Base-by-base conservation (phyloP, 2,797 vertebrate species). In the Trachops cirrhosus region DNA sequence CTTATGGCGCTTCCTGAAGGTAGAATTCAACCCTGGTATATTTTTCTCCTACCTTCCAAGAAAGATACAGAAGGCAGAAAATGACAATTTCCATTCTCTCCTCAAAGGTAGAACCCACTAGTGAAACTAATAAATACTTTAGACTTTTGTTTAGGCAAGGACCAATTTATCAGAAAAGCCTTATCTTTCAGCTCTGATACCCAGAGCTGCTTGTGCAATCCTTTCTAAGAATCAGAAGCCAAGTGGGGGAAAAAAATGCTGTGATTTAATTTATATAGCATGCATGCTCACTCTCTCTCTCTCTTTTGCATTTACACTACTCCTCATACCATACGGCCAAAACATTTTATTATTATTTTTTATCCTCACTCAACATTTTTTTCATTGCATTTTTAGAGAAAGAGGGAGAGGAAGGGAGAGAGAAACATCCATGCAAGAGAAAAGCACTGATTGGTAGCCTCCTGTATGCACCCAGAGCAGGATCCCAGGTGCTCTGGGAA, bases 31-130 rank as follows among this genome's bases (percentile, higher is more conserved):
- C 37, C 18, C 19, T 39, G 34, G 2, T 26, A 62, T 41, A 37
- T 64, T 77, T 91, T 73, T 77, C 57, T n/a, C 57, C 21, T 50
- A 19, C 64, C 71, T 93, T 89, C 73, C 15, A 77, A 87, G 39
- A 62, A 93, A 74, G 11, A 48, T 3, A 67, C 1, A 62, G 24
- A 91, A 82, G 37, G 52, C 4, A 59, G 86, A 90, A 95, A 83
- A 92, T 5, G 16, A 85, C n/a, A 92, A 87, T 86, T 93, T 96
- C 24, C 26, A 88, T 85, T 93, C 29, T 93, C 37, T 95, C 15
- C 84, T 93, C 44, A 96, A 91, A 94, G 21, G 32, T 68, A 62
- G 67, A 88, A 46, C 9, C 41, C 11, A 77, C 41, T 52, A 84
- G 34, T 7, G 14, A 50, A 97, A 93, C 46, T 52, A 92, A 54